Conservation (phyloP, 2,797 vertebrate genomes). For the Enteromius afrohamiltoni region DNA sequence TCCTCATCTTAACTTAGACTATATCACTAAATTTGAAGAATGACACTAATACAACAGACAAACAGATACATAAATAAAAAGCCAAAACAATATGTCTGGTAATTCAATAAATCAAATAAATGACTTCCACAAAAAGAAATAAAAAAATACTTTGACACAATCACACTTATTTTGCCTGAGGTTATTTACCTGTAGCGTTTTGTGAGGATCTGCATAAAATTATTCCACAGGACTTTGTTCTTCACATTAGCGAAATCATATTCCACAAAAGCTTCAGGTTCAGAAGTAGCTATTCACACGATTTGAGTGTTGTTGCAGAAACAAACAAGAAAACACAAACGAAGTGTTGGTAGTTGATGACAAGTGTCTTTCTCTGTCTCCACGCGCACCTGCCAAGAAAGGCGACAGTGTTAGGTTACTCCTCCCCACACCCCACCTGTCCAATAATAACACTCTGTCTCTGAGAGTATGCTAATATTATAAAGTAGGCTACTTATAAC, state of each 20-base stretch:
- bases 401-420: background rate
- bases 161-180: background rate
- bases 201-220: background rate
- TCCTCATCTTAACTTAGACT: background rate
- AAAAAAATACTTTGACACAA: background rate
- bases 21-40: background rate
- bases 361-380: background rate
- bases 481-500: background rate
- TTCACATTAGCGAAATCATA: constrained; percentile 2
- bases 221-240: background rate
- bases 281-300: background rate
- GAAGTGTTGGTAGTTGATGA: background rate
- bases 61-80: background rate
- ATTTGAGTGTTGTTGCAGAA: background rate
- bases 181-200: constrained; percentile 2
- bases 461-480: background rate
- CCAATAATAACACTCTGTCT: background rate
- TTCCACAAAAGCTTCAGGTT: background rate
- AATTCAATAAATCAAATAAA: background rate
- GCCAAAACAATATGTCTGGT: background rate
- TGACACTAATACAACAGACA: background rate
- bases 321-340: background rate
- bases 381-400: constrained; percentile 1
- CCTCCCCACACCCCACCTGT: constrained; percentile 4
- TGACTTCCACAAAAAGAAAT: background rate